A percentile compares a stretch with the other conserved stretches of the same genome.
These are phyloP conservation scores for Chiridota heheva DNA, from an alignment of 35 echinoderm and acorn worm species.

Conservation along the genomic window DNA sequence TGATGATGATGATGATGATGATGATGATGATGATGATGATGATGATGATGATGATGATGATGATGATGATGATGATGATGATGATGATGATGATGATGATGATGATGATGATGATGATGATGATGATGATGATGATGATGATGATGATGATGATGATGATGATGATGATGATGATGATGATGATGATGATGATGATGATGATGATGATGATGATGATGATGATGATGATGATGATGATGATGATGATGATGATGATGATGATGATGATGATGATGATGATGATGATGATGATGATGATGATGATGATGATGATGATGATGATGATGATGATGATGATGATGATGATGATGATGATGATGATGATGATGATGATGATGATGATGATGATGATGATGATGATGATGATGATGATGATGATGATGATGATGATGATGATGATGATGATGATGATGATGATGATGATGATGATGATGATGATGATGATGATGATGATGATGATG, in stretches of 20 bases:
- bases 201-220: slow-evolving; percentile 42
- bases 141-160: slow-evolving; percentile 2
- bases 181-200: slow-evolving; percentile 42
- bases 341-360: slow-evolving; percentile 42
- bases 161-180: slow-evolving; percentile 42
- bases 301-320: slow-evolving; percentile 42
- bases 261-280: slow-evolving; percentile 42
- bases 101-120: background rate
- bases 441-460: slow-evolving; percentile 42
- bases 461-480: slow-evolving; percentile 42
- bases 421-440: slow-evolving; percentile 42
- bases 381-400: slow-evolving; percentile 42
- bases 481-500: slow-evolving; percentile 42
- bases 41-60: background rate
- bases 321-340: slow-evolving; percentile 42
- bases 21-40: background rate
- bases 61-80: background rate
- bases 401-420: slow-evolving; percentile 42
- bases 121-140: background rate
- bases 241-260: slow-evolving; percentile 42
- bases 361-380: slow-evolving; percentile 42
- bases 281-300: slow-evolving; percentile 42
- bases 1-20: slow-evolving; percentile 26
- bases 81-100: slow-evolving; percentile 2
- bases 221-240: slow-evolving; percentile 42